These are phyloP conservation scores for Zaprionus africanus DNA, from an alignment of 1,140 invertebrate genomes.

Conservation along the genomic window DNA sequence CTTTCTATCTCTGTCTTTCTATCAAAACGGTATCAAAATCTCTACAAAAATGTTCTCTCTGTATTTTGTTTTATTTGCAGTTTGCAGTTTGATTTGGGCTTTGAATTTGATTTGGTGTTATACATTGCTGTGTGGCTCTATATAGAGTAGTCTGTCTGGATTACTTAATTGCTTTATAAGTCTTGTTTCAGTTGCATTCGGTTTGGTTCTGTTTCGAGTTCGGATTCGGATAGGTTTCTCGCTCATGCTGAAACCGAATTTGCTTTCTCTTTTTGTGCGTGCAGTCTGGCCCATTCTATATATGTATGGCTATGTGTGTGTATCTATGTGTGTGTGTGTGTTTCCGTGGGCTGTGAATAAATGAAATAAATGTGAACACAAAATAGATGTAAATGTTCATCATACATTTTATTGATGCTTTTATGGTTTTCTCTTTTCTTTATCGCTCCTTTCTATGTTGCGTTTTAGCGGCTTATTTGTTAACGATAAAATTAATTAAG, in stretches of 20 bases:
- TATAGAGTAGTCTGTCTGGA: conserved; percentile 15
- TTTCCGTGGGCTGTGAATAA: conserved; percentile 7
- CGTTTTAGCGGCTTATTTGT: conserved; percentile 55
- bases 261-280: conserved; percentile 31
- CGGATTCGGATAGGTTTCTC: conserved; percentile 41
- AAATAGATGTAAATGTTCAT: conserved; percentile 58
- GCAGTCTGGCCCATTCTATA: conserved; percentile 56
- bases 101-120: conserved; percentile 41
- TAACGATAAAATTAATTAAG: conserved; percentile 78
- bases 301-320: conserved; percentile 15
- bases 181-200: conserved; percentile 70
- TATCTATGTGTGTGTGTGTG: conserved; percentile 15
- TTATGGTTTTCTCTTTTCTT: conserved; percentile 52
- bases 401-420: conserved; percentile 73
- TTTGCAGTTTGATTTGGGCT: conserved; percentile 38
- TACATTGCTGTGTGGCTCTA: conserved; percentile 19
- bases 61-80: conserved; percentile 29
- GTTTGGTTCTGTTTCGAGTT: conserved; percentile 61
- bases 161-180: conserved; percentile 52
- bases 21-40: conserved; percentile 72
- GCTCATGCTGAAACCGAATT: conserved; percentile 69
- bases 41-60: conserved; percentile 54
- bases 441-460: conserved; percentile 44
- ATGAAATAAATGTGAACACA: conserved; percentile 1
- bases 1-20: neutral